A percentile compares a stretch with the other conserved stretches of the same genome.
These are phyloP conservation scores for Dasyprocta punctata DNA, from an alignment of 2,113 vertebrate genomes.

Conservation along the genomic window DNA sequence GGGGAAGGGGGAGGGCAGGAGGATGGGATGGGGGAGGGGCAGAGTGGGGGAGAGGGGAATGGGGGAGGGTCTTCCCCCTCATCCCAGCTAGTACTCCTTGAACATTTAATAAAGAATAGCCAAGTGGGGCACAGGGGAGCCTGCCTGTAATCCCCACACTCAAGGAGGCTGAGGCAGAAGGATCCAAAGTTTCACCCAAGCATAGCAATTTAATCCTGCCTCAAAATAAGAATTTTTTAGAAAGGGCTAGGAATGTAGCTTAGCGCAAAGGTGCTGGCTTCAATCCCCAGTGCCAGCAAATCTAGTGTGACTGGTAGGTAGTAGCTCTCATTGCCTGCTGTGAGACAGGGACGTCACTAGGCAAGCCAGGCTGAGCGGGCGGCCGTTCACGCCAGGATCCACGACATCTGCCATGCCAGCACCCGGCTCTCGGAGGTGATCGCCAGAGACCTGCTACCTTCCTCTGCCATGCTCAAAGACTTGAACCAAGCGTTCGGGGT, in stretches of 20 bases:
- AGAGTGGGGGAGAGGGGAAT: neutral
- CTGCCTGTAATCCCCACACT: neutral
- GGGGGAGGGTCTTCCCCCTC: neutral
- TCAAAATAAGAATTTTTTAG: neutral
- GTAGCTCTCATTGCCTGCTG: no score
- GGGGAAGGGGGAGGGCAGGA: neutral
- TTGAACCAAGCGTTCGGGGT: constrained; percentile 86
- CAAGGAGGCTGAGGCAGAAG: neutral
- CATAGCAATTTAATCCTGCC: neutral
- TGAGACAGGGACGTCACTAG: accelerated
- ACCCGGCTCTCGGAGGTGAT: constrained; percentile 85
- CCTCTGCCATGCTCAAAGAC: constrained; percentile 88
- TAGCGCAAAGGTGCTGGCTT: neutral
- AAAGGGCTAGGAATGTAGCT: neutral
- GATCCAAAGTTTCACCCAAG: neutral
- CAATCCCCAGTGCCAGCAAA: neutral
- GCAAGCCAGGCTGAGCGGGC: neutral
- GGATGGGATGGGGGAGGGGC: neutral
- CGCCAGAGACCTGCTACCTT: constrained; percentile 87
- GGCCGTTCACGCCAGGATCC: constrained; percentile 82
- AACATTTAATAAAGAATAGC: neutral
- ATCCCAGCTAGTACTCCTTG: neutral
- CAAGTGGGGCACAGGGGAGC: neutral
- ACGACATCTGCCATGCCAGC: constrained; percentile 80
- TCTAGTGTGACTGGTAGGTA: no score